Evolutionary conservation across 1,140 invertebrate genomes (phyloP).

Genomic region (Pinna nobilis): DNA sequence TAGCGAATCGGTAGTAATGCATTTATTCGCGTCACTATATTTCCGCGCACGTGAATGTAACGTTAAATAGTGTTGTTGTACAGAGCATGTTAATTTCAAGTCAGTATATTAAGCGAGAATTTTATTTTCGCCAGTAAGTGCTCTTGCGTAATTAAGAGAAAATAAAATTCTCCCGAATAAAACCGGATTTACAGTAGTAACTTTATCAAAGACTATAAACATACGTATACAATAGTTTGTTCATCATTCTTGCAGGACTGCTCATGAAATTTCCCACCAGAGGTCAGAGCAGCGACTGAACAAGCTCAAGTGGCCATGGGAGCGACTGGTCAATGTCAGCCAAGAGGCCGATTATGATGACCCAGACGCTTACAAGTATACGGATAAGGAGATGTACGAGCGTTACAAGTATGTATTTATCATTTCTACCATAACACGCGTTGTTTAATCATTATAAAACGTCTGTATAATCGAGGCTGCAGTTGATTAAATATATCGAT

Average conservation of each 20-base stretch:
- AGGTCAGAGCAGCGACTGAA: slow-evolving; percentile 65
- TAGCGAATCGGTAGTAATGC: no score
- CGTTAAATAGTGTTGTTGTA: slow-evolving; percentile 1
- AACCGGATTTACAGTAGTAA: no score
- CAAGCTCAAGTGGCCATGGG: slow-evolving; percentile 74
- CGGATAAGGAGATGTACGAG: slow-evolving; percentile 68
- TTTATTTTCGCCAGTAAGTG: no score
- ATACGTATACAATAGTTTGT: slow-evolving; percentile 4
- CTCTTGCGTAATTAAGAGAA: no score
- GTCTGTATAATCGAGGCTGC: no score
- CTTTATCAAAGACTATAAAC: no score
- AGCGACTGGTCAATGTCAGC: slow-evolving; percentile 66
- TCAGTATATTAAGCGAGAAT: no score
- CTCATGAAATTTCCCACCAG: slow-evolving; percentile 67
- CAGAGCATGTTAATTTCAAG: slow-evolving; percentile 70
- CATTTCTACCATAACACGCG: neutral
- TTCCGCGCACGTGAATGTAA: no score
- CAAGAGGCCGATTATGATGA: slow-evolving; percentile 60
- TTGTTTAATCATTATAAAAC: neutral
- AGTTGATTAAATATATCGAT: no score
- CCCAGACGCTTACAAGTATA: slow-evolving; percentile 65
- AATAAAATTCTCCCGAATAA: no score
- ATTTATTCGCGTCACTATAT: no score
- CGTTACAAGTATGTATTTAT: slow-evolving; percentile 66
- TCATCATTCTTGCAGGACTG: slow-evolving; percentile 48